phyloP scores from a whole-genome alignment of 2,797 vertebrate species.

The Cossypha caffra region DNA sequence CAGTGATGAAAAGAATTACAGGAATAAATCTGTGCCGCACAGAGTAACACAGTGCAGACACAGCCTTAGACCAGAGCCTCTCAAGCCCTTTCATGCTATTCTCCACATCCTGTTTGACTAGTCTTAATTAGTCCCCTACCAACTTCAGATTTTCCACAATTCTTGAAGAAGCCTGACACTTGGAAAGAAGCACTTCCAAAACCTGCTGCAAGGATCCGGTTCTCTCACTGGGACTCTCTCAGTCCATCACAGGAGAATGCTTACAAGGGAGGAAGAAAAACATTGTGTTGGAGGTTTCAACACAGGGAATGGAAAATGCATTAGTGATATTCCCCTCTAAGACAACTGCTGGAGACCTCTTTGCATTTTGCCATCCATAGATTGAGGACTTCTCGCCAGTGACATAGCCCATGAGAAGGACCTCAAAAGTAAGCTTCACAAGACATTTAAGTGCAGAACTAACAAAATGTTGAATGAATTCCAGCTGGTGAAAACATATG shows the following conservation, averaged over 20 bases:
- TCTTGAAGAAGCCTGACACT: neutral
- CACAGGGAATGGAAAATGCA: neutral
- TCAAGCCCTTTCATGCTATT: neutral
- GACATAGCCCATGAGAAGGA: neutral
- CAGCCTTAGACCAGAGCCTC: neutral
- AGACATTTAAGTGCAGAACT: conserved; percentile 34
- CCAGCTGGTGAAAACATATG: conserved; percentile 76
- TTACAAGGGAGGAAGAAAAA: conserved; percentile 26
- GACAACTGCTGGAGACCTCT: neutral
- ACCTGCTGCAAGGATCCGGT: neutral
- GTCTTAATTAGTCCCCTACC: conserved; percentile 18
- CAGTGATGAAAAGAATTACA: conserved; percentile 8
- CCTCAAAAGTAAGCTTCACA: conserved; percentile 2
- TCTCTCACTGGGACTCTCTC: neutral
- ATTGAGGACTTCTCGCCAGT: neutral
- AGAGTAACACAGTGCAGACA: conserved; percentile 25
- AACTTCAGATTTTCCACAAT: neutral
- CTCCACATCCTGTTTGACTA: conserved; percentile 45
- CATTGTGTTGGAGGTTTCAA: neutral
- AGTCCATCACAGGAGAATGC: neutral
- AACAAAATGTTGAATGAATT: conserved; percentile 65
- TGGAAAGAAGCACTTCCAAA: conserved; percentile 15
- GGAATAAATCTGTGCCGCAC: neutral
- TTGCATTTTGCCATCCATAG: neutral
- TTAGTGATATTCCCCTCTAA: neutral